A percentile compares a stretch with the other conserved stretches of the same genome.
phyloP scores from a whole-genome alignment of 2,113 vertebrate genomes.

The Romanogobio albipinnatus region DNA sequence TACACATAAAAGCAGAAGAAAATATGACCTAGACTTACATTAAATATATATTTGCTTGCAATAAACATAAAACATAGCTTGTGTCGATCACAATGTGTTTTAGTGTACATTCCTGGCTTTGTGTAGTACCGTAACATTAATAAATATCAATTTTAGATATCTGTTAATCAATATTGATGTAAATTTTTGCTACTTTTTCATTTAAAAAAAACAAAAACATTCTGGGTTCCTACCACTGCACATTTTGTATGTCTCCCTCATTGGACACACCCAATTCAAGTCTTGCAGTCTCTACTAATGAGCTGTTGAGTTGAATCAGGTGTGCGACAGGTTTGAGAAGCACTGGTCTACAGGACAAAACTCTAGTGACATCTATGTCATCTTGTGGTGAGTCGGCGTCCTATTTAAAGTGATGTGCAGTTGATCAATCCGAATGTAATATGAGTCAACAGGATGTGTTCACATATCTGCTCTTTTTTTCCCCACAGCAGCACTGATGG shows the following conservation, averaged over 20 bases:
- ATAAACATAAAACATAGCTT: neutral
- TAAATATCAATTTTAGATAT: too few species aligned
- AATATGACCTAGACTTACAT: neutral
- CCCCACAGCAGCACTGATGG: neutral
- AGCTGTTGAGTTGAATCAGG: too few species aligned
- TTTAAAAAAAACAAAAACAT: too few species aligned
- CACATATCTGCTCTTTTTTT: neutral
- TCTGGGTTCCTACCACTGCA: too few species aligned
- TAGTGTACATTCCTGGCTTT: neutral
- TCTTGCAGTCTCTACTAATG: too few species aligned
- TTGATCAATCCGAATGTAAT: neutral
- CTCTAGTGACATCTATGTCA: neutral
- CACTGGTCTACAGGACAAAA: neutral
- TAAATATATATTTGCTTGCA: neutral
- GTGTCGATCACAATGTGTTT: neutral
- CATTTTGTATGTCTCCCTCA: too few species aligned
- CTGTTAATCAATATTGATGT: too few species aligned
- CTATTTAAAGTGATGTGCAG: neutral
- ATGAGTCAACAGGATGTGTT: slow-evolving; percentile 52
- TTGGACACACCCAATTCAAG: too few species aligned
- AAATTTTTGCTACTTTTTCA: neutral
- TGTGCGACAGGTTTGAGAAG: too few species aligned
- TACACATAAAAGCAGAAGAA: too few species aligned
- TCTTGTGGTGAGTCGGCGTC: neutral
- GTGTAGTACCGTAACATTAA: neutral